Evolutionary conservation across 2,888 invertebrate species (phyloP), one percentile per base, ranked within the genome.

Genomic region (Drosophila koepferae): DNA sequence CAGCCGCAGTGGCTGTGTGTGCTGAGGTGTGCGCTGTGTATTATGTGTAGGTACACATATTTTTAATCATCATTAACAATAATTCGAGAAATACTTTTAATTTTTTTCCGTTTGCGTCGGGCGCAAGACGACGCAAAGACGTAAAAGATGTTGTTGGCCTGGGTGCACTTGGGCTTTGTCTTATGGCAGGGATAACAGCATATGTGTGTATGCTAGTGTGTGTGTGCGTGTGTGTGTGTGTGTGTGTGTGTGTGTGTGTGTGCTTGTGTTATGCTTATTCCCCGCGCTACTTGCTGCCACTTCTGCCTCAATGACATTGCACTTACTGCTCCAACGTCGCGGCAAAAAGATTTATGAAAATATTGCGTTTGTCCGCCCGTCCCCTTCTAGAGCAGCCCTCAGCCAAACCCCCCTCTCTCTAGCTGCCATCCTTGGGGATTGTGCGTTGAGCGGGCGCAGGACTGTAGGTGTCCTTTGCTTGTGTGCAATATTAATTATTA

Each of bases 31-130:
- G 53, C 73, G 56, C 73, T 79, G 63, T 67, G 79, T 82, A 64
- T 77, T 79, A 72, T 82, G 82, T 82, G 82, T 69, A 63, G 80
- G 86, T 80, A 89, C 89, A 84, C 79, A 82, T 77, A 84, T 90
- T 91, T 91, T 92, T 91, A 91, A 91, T 91, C 91, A 92, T 89
- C 92, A 91, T 91, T 91, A 91, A 92, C 90, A 89, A 91, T 90
- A 91, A 91, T 91, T 91, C 91, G 91, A 90, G 92, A 88, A 87
- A 89, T 90, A 86, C 86, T 91, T 89, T 88, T 89, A 85, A 89
- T 88, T 86, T 85, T 73, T 81, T 77, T 60, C 54, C 41, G 55
- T 51, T 68, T 56, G 40, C 63, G 49, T 61, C 49, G 54, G 58
- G 56, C 77, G 73, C 78, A 71, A 75, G 80, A 72, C 71, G 71